Base-by-base conservation (phyloP, 2,888 invertebrate genomes). In the Lymantria monacha region DNA sequence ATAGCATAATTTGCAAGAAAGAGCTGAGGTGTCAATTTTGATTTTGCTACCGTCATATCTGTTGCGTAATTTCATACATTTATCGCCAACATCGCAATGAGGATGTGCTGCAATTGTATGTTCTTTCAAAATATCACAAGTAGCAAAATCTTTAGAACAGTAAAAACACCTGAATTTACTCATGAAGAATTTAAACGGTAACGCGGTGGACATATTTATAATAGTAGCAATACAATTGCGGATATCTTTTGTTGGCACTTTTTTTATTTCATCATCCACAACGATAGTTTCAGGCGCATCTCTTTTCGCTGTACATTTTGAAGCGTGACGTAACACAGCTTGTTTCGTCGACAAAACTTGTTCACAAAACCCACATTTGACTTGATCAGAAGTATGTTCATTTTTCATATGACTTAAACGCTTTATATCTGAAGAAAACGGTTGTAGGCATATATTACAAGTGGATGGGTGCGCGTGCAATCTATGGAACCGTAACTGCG, bases 161-260 rank as follows among this genome's bases (percentile, higher is more conserved):
- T 86, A 90, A 48, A 88, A 90, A 57, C 89, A 90, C 30, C 84
- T 62, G 45, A 88, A 86, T 46, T 74, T 77, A 50, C 77, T 82
- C 71, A 82, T 76, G 52, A 74, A 85, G 62, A 74, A 81, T 54
- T 87, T 89, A 45, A 89, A 89, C 0, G 89, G 89, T 12, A 88
- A 59, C 0, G 81, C 84, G 0, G 84, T 85, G 0, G 87, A 83
- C 76, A 80, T 84, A 49, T 87, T 87, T 0, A 89, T 63, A 3
- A 89, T 73, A 22, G 73, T 78, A 0, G 83, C 80, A 13, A 89
- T 71, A 44, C 77, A 78, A 15, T 64, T 72, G 31, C 85, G 70
- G 30, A 85, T 72, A 51, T 78, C 74, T 60, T 76, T 80, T 0
- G 84, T 72, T 0, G 71, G 54, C 7, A 75, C 59, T 44, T 72